phyloP scores from a whole-genome alignment of 2,888 invertebrate genomes.

The Pseudococcus viburni region DNA sequence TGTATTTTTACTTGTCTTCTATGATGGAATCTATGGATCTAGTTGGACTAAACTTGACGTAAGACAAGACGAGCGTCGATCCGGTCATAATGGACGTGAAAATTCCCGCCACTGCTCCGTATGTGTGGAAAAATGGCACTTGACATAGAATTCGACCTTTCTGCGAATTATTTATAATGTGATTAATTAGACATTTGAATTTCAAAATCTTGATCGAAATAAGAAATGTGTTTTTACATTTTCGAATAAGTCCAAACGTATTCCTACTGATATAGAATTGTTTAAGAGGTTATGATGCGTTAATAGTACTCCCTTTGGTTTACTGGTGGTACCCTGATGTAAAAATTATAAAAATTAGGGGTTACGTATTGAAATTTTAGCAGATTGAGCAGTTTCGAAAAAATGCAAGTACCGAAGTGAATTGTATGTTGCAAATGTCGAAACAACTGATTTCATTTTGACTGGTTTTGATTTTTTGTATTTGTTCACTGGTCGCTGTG shows the following conservation, averaged over 20 bases:
- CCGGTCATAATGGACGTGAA: constrained; percentile 77
- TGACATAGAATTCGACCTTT: constrained; percentile 72
- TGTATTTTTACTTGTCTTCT: constrained; percentile 75
- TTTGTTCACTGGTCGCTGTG: constrained; percentile 62
- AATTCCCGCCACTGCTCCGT: constrained; percentile 79
- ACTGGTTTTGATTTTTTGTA: constrained; percentile 53
- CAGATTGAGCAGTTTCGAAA: background rate
- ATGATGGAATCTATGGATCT: constrained; percentile 77
- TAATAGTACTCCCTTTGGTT: constrained; percentile 82
- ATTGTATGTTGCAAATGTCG: constrained; percentile 83
- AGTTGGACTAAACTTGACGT: constrained; percentile 76
- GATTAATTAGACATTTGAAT: too few species aligned
- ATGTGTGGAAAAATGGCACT: constrained; percentile 88
- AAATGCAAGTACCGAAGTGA: constrained; percentile 77
- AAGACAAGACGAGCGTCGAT: constrained; percentile 77
- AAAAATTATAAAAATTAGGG: background rate
- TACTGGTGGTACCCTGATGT: constrained; percentile 81
- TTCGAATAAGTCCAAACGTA: constrained; percentile 70
- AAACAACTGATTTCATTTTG: constrained; percentile 75
- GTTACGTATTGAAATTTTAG: background rate
- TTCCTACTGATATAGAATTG: constrained; percentile 79
- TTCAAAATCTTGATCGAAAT: too few species aligned
- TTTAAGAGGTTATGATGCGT: constrained; percentile 84
- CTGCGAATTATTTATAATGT: too few species aligned
- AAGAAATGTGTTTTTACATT: constrained; percentile 46